Evolutionary conservation across 2,888 invertebrate genomes (phyloP).

Genomic region (Scaptodrosophila latifasciaeformis): DNA sequence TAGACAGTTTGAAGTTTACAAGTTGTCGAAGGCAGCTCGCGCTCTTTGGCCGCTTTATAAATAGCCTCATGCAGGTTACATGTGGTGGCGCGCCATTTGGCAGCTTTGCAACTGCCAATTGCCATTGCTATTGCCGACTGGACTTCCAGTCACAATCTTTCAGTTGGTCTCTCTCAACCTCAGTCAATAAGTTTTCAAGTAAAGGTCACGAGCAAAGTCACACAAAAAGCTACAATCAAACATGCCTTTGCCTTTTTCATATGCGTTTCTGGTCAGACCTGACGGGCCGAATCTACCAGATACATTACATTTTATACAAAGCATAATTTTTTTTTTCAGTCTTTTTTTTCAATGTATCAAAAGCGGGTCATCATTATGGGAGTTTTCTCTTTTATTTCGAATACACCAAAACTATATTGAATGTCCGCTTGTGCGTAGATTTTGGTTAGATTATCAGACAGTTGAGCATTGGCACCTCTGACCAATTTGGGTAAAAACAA

Average conservation of each 20-base stretch:
- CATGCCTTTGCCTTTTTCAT: neutral
- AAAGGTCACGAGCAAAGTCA: slow-evolving; percentile 35
- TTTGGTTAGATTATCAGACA: neutral
- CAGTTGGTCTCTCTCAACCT: too few species aligned
- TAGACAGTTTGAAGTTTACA: slow-evolving; percentile 71
- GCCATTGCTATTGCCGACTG: neutral
- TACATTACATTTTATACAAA: too few species aligned
- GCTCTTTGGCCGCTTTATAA: slow-evolving; percentile 39
- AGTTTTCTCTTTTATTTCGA: neutral
- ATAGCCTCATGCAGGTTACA: slow-evolving; percentile 28
- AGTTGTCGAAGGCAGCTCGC: slow-evolving; percentile 56
- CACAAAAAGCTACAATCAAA: neutral
- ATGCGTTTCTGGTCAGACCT: too few species aligned
- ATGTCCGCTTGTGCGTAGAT: neutral
- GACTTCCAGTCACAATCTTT: too few species aligned
- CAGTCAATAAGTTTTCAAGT: too few species aligned
- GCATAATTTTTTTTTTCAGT: neutral
- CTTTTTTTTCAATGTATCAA: slow-evolving; percentile 34
- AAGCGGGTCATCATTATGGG: slow-evolving; percentile 41
- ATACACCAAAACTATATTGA: too few species aligned
- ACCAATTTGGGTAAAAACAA: too few species aligned
- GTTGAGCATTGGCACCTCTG: too few species aligned
- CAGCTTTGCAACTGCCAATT: neutral
- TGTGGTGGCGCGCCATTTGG: neutral
- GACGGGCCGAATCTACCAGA: too few species aligned